A percentile compares a stretch with the other conserved stretches of the same genome.
Evolutionary conservation across 2,797 vertebrate species (phyloP).

Genomic region (Brachymystax lenok): DNA sequence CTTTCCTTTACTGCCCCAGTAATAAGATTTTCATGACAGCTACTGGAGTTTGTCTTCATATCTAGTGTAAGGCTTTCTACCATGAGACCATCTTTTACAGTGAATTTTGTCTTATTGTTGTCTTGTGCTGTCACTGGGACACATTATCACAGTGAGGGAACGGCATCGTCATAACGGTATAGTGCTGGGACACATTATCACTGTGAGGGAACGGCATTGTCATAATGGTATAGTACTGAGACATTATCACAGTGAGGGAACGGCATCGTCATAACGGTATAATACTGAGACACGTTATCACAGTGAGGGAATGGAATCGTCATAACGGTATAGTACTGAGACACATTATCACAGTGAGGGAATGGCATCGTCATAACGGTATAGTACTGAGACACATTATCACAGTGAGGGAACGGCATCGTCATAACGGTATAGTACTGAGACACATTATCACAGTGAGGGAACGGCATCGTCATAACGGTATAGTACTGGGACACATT

Average conservation of each 20-base stretch:
- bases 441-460: no score
- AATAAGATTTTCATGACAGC: not conserved
- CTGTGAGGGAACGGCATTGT: not conserved
- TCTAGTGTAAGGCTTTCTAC: not conserved
- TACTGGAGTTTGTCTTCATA: not conserved
- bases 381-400: no score
- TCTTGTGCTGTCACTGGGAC: not conserved
- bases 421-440: not conserved
- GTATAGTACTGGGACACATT: no score
- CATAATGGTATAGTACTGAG: not conserved
- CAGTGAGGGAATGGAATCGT: not conserved
- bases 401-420: not conserved
- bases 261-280: no score
- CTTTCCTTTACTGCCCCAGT: not conserved
- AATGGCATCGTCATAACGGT: no score
- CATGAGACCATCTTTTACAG: not conserved
- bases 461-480: no score
- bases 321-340: not conserved
- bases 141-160: no score
- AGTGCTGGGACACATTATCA: no score
- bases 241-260: no score
- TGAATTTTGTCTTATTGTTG: not conserved
- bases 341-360: no score
- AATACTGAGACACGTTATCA: no score
- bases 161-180: no score